Evolutionary conservation across 53 echinoderm and acorn worm species (phyloP).

Genomic region (Temnopleurus reevesii): DNA sequence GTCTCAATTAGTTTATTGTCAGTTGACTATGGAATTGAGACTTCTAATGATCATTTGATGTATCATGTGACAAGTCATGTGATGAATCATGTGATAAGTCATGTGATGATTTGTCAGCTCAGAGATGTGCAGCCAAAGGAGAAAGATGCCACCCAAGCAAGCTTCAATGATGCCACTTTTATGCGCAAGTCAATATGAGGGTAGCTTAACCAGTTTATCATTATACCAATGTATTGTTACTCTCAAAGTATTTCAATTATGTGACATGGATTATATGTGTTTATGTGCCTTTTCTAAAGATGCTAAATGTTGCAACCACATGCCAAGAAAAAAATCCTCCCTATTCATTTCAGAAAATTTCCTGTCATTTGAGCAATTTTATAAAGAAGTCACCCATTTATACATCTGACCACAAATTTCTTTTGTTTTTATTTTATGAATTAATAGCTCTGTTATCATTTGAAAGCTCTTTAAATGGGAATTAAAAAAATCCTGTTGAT

Average conservation of each 20-base stretch:
- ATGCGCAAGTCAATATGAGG: constrained; percentile 35
- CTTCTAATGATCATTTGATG: neutral
- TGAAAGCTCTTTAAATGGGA: too few species aligned
- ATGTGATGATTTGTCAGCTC: neutral
- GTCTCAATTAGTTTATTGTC: neutral
- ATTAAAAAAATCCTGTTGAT: too few species aligned
- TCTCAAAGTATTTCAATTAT: neutral
- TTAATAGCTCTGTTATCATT: too few species aligned
- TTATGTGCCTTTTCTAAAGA: constrained; percentile 6
- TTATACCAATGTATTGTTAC: neutral
- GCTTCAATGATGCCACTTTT: constrained; percentile 19
- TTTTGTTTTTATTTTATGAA: too few species aligned
- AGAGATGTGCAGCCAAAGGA: neutral
- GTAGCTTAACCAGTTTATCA: neutral
- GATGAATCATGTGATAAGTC: neutral
- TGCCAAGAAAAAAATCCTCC: neutral
- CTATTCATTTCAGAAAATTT: too few species aligned
- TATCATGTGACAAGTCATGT: neutral
- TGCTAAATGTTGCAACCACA: neutral
- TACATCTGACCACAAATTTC: too few species aligned
- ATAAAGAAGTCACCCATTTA: too few species aligned
- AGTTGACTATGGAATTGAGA: neutral
- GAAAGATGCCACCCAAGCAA: constrained; percentile 10
- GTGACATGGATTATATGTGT: neutral
- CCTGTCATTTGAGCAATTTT: too few species aligned